Base-by-base conservation (phyloP, 2,113 vertebrate species). In the Uria aalge region DNA sequence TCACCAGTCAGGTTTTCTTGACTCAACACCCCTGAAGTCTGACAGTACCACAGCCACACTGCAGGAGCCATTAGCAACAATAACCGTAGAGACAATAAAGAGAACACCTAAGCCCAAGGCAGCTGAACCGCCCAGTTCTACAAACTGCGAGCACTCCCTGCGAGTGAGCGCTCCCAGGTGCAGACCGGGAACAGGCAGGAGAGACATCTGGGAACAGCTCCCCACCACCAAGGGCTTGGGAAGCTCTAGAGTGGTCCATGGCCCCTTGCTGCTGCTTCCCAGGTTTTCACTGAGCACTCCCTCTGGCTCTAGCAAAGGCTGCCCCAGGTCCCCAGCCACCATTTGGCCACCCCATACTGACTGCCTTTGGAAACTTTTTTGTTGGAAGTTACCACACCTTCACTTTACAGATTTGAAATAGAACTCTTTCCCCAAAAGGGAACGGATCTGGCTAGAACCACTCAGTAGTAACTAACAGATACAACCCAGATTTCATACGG, bases 181-280 rank as follows among this genome's bases (percentile, higher is more conserved):
- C 23, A 3, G 0, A 1, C 30, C 9, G 38, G 43, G 2, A n/a
- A 38, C 11, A 19, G 30, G 45, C 82, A 15, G 2, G 38, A 59
- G 15, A 68, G 15, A 40, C 17, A 34, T 5, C 45, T 16, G 40
- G 12, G 24, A 43, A 62, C 19, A 32, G 45, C 55, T 66, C 23
- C 32, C 45, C n/a, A 5, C 34, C 78, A 36, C 45, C 22, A 4
- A 19, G 8, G 53, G 30, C 62, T 24, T 14, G 23, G n/a, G 29
- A 60, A 82, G 40, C 47, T 38, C 50, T 8, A 0, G 20, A 19
- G 57, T 1, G 30, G 56, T 1, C 26, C 36, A 14, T 4, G 4
- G 78, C 12, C 23, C 67, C 43, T 15, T 26, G 27, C 40, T 38
- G 9, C 43, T 32, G 5, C 38, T 68, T 17, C 59, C 11, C 47